Evolutionary conservation across 2,888 invertebrate species (phyloP).

Genomic region (Chalcis sispes): DNA sequence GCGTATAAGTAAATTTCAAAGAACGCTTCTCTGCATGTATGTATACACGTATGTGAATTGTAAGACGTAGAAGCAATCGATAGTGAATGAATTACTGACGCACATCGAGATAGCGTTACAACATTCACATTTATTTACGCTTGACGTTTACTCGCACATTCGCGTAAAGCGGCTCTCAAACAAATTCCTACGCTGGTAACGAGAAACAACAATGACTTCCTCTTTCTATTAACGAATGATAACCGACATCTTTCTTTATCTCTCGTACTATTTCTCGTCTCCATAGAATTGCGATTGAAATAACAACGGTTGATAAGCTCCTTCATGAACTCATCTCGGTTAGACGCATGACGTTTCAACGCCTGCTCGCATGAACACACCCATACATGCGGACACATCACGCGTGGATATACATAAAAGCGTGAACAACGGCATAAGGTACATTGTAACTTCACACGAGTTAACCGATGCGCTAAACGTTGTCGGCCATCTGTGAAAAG

Average conservation of each 20-base stretch:
- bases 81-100: too few species aligned
- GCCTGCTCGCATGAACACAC: not conserved
- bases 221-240: not conserved
- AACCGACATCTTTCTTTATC: not conserved
- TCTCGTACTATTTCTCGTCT: not conserved
- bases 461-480: conserved; percentile 13
- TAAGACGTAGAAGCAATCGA: too few species aligned
- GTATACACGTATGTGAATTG: too few species aligned
- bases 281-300: not conserved
- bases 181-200: not conserved
- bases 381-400: not conserved
- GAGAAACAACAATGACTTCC: not conserved
- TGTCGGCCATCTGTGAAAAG: conserved; percentile 17
- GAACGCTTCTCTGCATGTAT: too few species aligned
- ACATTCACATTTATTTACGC: too few species aligned
- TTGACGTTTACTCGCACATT: too few species aligned
- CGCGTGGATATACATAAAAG: not conserved
- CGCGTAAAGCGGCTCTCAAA: not conserved
- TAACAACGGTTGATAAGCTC: not conserved
- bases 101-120: too few species aligned
- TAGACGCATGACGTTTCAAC: not conserved
- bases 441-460: not conserved
- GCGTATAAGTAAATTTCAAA: too few species aligned
- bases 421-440: not conserved
- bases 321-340: not conserved